Conservation (phyloP, 2,797 vertebrate species). For the Syngnathus rostellatus region DNA sequence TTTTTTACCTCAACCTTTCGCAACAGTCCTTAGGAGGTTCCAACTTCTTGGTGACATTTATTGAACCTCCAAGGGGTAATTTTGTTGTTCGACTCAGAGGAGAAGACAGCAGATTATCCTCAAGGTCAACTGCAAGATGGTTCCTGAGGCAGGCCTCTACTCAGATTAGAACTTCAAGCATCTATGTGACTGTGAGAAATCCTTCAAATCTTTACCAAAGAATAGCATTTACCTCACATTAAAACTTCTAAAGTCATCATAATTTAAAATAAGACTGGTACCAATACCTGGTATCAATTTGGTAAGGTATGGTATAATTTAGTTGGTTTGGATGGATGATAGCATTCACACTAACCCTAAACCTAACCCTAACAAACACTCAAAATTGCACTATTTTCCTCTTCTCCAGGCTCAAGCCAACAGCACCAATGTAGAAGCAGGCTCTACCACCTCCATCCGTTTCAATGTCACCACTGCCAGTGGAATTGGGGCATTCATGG, state of each 20-base stretch:
- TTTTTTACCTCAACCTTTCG: background rate
- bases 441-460: constrained; percentile 39
- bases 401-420: constrained; percentile 30
- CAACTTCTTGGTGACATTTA: constrained; percentile 48
- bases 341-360: background rate
- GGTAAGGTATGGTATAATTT: too few relatives aligned
- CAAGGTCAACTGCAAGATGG: constrained; percentile 8
- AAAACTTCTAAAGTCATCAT: too few relatives aligned
- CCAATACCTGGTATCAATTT: too few relatives aligned
- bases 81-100: constrained; percentile 49
- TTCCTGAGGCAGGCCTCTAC: constrained; percentile 64
- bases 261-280: too few relatives aligned
- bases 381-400: background rate
- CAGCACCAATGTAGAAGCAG: constrained; percentile 43
- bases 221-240: background rate
- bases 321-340: background rate
- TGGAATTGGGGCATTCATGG: constrained; percentile 18
- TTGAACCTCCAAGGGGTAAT: constrained; percentile 37
- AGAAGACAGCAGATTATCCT: constrained; percentile 22
- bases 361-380: background rate
- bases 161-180: constrained; percentile 41
- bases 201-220: background rate
- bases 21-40: constrained; percentile 25
- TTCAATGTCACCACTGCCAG: constrained; percentile 39
- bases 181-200: constrained; percentile 55